Evolutionary conservation across 2,797 vertebrate genomes (phyloP).

Genomic region (Anomalospiza imberbis): DNA sequence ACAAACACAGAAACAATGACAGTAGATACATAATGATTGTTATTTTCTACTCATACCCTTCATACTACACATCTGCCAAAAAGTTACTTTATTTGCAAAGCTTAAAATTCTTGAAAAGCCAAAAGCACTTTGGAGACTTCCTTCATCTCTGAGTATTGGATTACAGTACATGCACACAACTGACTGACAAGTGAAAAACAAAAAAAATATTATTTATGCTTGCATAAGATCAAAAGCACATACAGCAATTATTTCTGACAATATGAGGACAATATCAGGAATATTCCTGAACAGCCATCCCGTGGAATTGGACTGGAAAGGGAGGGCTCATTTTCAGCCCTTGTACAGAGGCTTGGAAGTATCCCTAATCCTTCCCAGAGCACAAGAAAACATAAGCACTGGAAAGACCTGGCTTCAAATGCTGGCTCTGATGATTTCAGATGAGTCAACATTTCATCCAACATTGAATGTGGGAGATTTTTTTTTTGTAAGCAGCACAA

Average conservation of each 20-base stretch:
- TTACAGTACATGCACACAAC: neutral
- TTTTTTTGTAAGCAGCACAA: neutral
- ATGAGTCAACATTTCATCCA: neutral
- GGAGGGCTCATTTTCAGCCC: neutral
- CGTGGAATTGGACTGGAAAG: neutral
- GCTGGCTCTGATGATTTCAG: neutral
- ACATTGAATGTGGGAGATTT: neutral
- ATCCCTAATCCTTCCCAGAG: neutral
- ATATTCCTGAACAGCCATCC: neutral
- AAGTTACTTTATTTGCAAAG: neutral
- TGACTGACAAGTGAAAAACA: neutral
- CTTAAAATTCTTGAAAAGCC: neutral
- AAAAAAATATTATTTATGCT: neutral
- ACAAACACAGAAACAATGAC: neutral
- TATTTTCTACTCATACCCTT: neutral
- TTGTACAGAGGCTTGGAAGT: neutral
- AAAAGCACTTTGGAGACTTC: neutral
- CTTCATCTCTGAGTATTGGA: neutral
- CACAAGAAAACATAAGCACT: neutral
- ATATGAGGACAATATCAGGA: neutral
- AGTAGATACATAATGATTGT: neutral
- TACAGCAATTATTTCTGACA: neutral
- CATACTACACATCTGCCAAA: neutral
- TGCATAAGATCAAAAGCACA: neutral
- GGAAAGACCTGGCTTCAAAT: neutral